phyloP scores from a whole-genome alignment of 2,888 invertebrate species.

The Andricus curvator region DNA sequence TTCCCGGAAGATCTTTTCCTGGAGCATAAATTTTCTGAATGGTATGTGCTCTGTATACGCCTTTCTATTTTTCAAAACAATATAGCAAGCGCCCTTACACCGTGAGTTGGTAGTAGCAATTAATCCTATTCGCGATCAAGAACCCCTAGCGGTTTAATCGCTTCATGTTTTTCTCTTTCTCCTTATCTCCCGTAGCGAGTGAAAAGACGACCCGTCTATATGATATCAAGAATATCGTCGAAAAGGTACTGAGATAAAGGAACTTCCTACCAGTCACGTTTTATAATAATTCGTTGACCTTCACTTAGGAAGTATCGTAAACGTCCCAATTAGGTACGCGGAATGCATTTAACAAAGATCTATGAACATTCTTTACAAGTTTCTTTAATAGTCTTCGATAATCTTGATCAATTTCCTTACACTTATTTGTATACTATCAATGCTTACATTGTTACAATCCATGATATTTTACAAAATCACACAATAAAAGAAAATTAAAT shows the following conservation, averaged over 20 bases:
- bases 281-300: slow-evolving; percentile 60
- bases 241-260: slow-evolving; percentile 55
- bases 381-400: slow-evolving; percentile 7
- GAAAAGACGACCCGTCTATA: slow-evolving; percentile 56
- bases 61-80: background rate
- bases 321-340: slow-evolving; percentile 51
- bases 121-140: slow-evolving; percentile 50
- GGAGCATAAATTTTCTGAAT: slow-evolving; percentile 37
- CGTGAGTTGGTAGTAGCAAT: slow-evolving; percentile 42
- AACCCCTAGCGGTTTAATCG: slow-evolving; percentile 48
- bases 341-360: slow-evolving; percentile 48
- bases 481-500: background rate
- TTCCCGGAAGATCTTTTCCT: slow-evolving; percentile 7
- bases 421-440: background rate
- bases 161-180: slow-evolving; percentile 47
- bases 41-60: slow-evolving; percentile 30
- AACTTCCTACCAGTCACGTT: slow-evolving; percentile 62
- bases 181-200: slow-evolving; percentile 59
- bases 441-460: background rate
- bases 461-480: background rate
- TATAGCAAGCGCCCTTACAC: background rate
- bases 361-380: slow-evolving; percentile 40
- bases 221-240: slow-evolving; percentile 56
- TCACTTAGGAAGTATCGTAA: slow-evolving; percentile 44
- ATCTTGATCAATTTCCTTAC: slow-evolving; percentile 2